Conservation (phyloP, 2,113 vertebrate species). For the Anser cygnoides region DNA sequence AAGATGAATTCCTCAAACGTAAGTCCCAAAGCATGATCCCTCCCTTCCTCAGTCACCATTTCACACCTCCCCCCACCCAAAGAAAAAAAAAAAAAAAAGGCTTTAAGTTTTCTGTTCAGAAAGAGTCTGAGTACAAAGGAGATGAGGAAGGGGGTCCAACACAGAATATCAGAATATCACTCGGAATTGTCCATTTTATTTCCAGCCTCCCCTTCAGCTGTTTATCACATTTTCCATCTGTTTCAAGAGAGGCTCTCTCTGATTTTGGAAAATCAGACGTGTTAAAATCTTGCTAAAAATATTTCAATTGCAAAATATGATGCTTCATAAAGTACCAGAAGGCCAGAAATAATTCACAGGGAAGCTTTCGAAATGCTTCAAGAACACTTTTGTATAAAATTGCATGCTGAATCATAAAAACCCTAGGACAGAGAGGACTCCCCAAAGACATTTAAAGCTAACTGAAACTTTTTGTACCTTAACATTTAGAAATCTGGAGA, state of each 20-base stretch:
- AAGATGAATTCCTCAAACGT: neutral
- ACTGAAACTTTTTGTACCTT: neutral
- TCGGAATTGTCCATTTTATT: neutral
- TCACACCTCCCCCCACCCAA: neutral
- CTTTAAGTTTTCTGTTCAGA: neutral
- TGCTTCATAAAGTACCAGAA: conserved; percentile 47
- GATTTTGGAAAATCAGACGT: conserved; percentile 14
- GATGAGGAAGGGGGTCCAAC: neutral
- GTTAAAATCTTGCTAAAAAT: conserved; percentile 54
- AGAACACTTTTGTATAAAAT: neutral
- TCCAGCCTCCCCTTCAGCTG: neutral
- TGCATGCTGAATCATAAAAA: conserved; percentile 26
- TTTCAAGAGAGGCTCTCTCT: conserved; percentile 1
- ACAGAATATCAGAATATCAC: neutral
- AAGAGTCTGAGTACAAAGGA: neutral
- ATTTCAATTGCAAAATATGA: conserved; percentile 48
- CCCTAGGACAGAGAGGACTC: neutral
- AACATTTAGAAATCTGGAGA: neutral
- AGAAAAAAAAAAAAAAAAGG: neutral
- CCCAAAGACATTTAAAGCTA: conserved; percentile 14
- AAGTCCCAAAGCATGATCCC: neutral
- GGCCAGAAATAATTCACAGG: conserved; percentile 49
- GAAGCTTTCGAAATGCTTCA: conserved; percentile 17
- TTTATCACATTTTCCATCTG: conserved; percentile 19
- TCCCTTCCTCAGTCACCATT: neutral